A percentile compares a stretch with the other conserved stretches of the same genome.
These are phyloP conservation scores for Argynnis bischoffii DNA, from an alignment of 2,888 invertebrate genomes.

Conservation along the genomic window DNA sequence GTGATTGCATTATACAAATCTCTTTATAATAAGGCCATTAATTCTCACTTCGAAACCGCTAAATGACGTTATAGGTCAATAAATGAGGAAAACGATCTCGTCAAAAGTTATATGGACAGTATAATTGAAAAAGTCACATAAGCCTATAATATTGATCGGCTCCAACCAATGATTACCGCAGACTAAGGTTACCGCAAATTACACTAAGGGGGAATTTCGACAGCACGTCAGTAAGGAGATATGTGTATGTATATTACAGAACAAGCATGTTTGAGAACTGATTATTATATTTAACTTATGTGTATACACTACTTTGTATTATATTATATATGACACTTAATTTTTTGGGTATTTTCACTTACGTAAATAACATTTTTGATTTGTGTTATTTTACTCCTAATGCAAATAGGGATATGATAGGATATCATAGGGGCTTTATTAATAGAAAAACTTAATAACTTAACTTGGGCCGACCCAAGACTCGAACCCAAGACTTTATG, in stretches of 20 bases:
- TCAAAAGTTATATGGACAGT: constrained; percentile 28
- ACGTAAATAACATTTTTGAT: too few species aligned
- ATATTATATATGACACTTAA: too few species aligned
- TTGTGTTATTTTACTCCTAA: too few species aligned
- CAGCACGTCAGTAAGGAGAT: constrained; percentile 19
- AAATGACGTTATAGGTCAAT: constrained; percentile 10
- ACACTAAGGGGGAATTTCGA: constrained; percentile 26
- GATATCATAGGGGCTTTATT: too few species aligned
- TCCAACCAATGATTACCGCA: constrained; percentile 31
- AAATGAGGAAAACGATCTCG: constrained; percentile 21
- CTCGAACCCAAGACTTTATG: too few species aligned
- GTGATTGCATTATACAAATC: too few species aligned
- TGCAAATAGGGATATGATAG: too few species aligned
- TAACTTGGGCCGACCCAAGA: too few species aligned
- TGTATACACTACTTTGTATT: too few species aligned
- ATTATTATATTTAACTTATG: background rate
- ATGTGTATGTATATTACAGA: constrained; percentile 6
- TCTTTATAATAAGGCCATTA: too few species aligned
- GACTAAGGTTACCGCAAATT: constrained; percentile 26
- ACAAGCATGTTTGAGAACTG: background rate
- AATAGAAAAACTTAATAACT: too few species aligned
- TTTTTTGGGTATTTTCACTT: too few species aligned
- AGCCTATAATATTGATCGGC: constrained; percentile 28
- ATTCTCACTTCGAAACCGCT: background rate
- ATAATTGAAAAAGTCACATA: constrained; percentile 33